Conservation (phyloP, 1,140 invertebrate species). For the Zophobas atratus region DNA sequence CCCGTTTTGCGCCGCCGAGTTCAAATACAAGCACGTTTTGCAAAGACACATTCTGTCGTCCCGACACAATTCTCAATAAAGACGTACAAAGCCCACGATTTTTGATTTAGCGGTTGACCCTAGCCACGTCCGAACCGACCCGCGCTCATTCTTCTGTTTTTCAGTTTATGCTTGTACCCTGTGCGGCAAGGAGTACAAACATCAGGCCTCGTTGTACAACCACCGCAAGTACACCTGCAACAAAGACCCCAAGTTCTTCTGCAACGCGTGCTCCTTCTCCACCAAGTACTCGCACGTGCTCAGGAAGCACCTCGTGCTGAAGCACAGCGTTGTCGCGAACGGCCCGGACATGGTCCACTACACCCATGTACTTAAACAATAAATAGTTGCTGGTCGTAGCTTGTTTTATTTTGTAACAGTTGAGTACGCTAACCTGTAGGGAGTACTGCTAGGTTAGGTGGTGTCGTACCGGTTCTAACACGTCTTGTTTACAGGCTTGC, state of each 20-base stretch:
- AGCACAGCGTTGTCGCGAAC: slow-evolving; percentile 44
- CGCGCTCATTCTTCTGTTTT: not conserved
- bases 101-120: too few relatives aligned
- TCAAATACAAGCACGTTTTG: slow-evolving; percentile 24
- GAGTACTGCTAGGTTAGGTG: too few relatives aligned
- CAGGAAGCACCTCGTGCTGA: slow-evolving; percentile 52
- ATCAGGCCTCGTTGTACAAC: slow-evolving; percentile 71
- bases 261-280: slow-evolving; percentile 59
- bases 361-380: slow-evolving; percentile 4
- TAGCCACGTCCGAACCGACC: too few relatives aligned
- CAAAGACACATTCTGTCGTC: slow-evolving; percentile 5
- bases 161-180: slow-evolving; percentile 70
- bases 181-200: slow-evolving; percentile 73
- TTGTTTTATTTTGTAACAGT: slow-evolving; percentile 24
- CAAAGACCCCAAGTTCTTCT: slow-evolving; percentile 76
- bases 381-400: not conserved
- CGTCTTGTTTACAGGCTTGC: slow-evolving; percentile 64
- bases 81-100: not conserved
- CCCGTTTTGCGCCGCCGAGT: slow-evolving; percentile 63
- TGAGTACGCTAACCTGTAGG: slow-evolving; percentile 10
- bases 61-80: not conserved
- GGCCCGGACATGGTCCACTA: slow-evolving; percentile 24
- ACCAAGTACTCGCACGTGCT: slow-evolving; percentile 52
- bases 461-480: not conserved
- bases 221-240: slow-evolving; percentile 80